A percentile compares a stretch with the other conserved stretches of the same genome.
phyloP scores from a whole-genome alignment of 2,113 vertebrate genomes.

The Lycaon pictus region DNA sequence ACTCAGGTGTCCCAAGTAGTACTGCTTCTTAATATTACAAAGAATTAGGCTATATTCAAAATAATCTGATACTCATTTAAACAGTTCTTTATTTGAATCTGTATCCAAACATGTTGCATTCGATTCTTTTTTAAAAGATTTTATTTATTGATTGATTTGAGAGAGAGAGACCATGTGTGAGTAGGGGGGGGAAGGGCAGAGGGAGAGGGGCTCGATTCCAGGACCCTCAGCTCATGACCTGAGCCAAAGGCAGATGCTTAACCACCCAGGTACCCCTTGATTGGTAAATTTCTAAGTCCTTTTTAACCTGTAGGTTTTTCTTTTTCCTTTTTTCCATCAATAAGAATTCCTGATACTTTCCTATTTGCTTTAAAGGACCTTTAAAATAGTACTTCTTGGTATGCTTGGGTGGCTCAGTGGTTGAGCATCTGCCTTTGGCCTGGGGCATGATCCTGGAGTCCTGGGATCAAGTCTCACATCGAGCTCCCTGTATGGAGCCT shows the following conservation, averaged over 20 bases:
- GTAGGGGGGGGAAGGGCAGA: neutral
- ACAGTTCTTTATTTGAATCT: neutral
- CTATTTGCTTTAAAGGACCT: neutral
- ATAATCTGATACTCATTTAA: neutral
- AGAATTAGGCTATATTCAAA: neutral
- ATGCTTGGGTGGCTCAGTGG: too few relatives aligned
- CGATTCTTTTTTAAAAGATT: neutral
- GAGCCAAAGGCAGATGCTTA: neutral
- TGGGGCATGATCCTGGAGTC: too few relatives aligned
- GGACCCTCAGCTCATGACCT: neutral
- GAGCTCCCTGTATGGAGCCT: too few relatives aligned
- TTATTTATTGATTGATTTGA: neutral
- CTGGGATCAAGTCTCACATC: too few relatives aligned
- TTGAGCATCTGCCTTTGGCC: too few relatives aligned
- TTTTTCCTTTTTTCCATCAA: neutral
- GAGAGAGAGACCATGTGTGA: neutral
- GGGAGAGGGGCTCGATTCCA: neutral
- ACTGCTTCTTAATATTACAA: neutral
- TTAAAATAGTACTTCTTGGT: neutral
- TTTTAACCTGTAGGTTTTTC: neutral
- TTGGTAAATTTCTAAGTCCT: neutral
- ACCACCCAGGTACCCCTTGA: neutral
- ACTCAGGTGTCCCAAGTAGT: too few relatives aligned
- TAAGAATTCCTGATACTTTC: neutral
- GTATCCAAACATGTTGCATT: neutral